A percentile compares a stretch with the other conserved stretches of the same genome.
Conservation (phyloP, 2,113 vertebrate species). For the Formicarius rufipectus region DNA sequence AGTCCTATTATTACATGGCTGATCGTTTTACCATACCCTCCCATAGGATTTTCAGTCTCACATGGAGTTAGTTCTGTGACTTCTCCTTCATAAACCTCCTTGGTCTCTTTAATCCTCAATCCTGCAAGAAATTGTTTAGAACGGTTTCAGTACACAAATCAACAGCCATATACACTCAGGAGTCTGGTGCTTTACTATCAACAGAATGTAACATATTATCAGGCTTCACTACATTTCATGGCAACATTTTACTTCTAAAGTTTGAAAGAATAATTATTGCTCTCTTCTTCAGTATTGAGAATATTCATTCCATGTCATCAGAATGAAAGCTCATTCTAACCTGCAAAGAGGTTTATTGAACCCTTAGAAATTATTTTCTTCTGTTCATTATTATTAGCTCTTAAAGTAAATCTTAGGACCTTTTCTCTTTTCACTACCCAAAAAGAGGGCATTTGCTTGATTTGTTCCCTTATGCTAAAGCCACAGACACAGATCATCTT, state of each 20-base stretch:
- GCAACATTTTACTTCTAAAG: background rate
- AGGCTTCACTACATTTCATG: background rate
- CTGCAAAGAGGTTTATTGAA: background rate
- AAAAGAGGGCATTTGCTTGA: background rate
- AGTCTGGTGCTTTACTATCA: background rate
- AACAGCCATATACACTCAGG: background rate
- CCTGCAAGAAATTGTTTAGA: slow-evolving; percentile 75
- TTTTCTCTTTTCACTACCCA: background rate
- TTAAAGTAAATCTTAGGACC: background rate
- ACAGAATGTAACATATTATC: background rate
- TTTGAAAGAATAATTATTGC: background rate
- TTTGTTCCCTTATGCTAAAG: background rate
- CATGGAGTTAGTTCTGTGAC: slow-evolving; percentile 96
- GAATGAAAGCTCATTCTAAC: background rate
- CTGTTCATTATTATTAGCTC: background rate
- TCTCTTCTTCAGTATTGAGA: background rate
- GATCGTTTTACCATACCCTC: slow-evolving; percentile 96
- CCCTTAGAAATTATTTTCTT: background rate
- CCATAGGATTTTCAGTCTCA: slow-evolving; percentile 99
- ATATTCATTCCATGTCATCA: background rate
- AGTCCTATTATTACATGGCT: slow-evolving; percentile 97
- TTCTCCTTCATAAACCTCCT: slow-evolving; percentile 98
- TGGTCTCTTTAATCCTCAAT: slow-evolving; percentile 96
- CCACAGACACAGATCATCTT: background rate
- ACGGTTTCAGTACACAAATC: background rate